Conservation (phyloP, 2,113 vertebrate species). For the Hymenochirus boettgeri region DNA sequence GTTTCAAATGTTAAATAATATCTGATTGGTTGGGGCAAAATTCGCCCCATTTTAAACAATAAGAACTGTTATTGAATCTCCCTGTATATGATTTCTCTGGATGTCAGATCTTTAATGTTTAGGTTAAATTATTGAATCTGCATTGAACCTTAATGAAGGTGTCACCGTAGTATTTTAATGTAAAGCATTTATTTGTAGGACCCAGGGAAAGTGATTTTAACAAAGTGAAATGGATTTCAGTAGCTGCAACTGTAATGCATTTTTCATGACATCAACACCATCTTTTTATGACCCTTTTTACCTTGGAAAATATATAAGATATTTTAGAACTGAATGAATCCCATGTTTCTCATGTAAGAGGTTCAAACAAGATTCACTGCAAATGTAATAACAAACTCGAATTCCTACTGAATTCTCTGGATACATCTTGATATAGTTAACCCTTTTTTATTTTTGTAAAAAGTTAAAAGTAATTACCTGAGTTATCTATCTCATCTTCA, state of each 20-base stretch:
- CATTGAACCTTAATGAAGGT: background rate
- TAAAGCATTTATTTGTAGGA: constrained; percentile 20
- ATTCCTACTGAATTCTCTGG: background rate
- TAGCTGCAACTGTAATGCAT: constrained; percentile 28
- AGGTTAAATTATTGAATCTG: background rate
- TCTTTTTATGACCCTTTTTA: constrained; percentile 17
- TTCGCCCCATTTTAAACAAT: background rate
- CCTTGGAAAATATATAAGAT: background rate
- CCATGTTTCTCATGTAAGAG: background rate
- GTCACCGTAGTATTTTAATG: constrained; percentile 32
- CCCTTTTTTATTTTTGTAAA: background rate
- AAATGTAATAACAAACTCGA: background rate
- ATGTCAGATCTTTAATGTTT: background rate
- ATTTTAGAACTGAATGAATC: background rate
- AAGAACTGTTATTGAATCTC: background rate
- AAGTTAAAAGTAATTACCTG: too few relatives aligned
- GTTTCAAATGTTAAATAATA: too few relatives aligned
- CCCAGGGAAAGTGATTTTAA: constrained; percentile 24
- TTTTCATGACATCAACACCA: constrained; percentile 20
- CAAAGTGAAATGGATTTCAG: constrained; percentile 28
- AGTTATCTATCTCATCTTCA: too few relatives aligned
- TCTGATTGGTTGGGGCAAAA: too few relatives aligned
- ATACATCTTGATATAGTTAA: background rate
- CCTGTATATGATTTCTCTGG: too few relatives aligned
- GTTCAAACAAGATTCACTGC: background rate